These are phyloP conservation scores for Agrochola macilenta DNA, from an alignment of 2,888 invertebrate genomes.

Conservation along the genomic window DNA sequence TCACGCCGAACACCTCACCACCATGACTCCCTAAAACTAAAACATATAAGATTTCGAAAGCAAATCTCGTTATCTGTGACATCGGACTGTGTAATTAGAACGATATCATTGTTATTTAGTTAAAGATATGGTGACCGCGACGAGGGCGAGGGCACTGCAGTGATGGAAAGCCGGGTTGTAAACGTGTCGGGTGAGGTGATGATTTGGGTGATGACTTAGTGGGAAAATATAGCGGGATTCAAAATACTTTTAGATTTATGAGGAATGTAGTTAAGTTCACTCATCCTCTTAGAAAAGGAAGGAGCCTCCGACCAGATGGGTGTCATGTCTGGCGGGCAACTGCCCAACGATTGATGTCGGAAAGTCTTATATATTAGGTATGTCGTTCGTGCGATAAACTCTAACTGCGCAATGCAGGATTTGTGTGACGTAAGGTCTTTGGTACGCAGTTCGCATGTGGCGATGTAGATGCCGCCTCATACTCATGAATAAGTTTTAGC, in stretches of 20 bases:
- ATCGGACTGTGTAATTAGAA: conserved; percentile 84
- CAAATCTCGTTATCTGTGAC: conserved; percentile 72
- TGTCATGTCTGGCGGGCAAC: too few relatives aligned
- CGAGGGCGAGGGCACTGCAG: conserved; percentile 74
- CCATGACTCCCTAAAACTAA: conserved; percentile 38
- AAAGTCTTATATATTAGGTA: too few relatives aligned
- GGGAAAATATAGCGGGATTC: conserved; percentile 51
- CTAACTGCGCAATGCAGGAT: too few relatives aligned
- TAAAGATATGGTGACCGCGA: conserved; percentile 87
- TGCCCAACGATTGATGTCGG: too few relatives aligned
- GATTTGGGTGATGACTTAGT: conserved; percentile 53
- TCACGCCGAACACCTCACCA: not conserved
- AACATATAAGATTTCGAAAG: conserved; percentile 59
- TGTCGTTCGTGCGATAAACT: too few relatives aligned
- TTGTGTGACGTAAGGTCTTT: too few relatives aligned
- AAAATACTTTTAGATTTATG: not conserved
- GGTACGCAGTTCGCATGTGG: too few relatives aligned
- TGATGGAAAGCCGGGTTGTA: conserved; percentile 79
- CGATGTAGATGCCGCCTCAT: too few relatives aligned
- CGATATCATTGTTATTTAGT: conserved; percentile 84
- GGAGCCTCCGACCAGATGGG: too few relatives aligned
- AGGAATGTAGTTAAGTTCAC: too few relatives aligned
- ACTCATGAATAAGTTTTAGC: not conserved
- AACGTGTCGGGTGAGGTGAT: conserved; percentile 76
- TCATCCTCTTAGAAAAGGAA: too few relatives aligned